Conservation (phyloP, 2,888 invertebrate species). For the Aromia moschata region DNA sequence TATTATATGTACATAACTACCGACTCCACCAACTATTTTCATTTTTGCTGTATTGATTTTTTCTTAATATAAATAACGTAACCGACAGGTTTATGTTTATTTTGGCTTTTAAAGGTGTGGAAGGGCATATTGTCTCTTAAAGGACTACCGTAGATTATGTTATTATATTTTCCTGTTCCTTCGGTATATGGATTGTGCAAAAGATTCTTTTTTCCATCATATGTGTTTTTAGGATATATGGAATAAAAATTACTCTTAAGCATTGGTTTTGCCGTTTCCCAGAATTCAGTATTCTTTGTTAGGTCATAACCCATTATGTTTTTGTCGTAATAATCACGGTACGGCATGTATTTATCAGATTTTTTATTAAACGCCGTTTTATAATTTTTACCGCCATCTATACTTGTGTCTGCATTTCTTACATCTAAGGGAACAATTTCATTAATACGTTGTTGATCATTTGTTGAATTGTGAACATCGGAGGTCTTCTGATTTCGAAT, state of each 20-base stretch:
- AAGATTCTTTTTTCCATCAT: background rate
- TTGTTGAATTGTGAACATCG: background rate
- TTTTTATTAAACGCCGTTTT: background rate
- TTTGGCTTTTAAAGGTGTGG: background rate
- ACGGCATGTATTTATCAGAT: too few relatives aligned
- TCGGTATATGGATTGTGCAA: background rate
- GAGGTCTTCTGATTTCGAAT: background rate
- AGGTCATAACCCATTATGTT: background rate
- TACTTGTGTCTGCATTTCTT: background rate
- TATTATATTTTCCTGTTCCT: background rate
- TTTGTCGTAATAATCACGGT: background rate
- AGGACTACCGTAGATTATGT: background rate
- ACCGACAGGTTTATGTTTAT: background rate
- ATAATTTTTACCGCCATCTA: background rate
- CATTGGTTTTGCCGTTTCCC: background rate
- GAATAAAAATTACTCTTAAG: background rate
- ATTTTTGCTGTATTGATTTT: background rate
- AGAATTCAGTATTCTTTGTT: background rate
- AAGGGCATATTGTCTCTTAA: background rate
- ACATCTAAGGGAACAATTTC: background rate
- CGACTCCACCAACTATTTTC: background rate
- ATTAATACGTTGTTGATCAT: background rate
- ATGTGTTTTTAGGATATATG: background rate
- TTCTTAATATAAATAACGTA: conserved; percentile 14
- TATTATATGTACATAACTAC: background rate